phyloP scores from a whole-genome alignment of 2,797 vertebrate genomes.

The Tangara arthus region DNA sequence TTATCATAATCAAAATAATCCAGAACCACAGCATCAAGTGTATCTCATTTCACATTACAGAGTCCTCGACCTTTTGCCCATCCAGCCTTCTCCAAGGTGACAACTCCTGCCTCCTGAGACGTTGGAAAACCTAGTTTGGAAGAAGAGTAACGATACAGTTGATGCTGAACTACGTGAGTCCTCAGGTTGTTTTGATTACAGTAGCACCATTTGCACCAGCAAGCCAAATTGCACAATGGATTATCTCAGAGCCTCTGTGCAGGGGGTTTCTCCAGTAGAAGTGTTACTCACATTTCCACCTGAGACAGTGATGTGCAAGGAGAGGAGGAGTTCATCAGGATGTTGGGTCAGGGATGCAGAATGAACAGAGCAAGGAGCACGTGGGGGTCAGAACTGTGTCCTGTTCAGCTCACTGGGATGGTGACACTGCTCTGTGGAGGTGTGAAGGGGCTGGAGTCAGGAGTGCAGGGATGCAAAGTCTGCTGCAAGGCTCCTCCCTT shows the following conservation, averaged over 20 bases:
- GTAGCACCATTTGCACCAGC: not conserved
- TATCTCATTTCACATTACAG: constrained; percentile 24
- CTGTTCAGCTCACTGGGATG: not conserved
- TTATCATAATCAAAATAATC: not conserved
- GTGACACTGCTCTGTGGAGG: not conserved
- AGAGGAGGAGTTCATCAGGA: not conserved
- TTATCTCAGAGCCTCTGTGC: constrained; percentile 7
- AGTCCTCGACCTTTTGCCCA: constrained; percentile 52
- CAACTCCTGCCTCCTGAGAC: constrained; percentile 62
- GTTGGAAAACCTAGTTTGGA: constrained; percentile 69
- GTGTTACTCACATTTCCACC: constrained; percentile 17
- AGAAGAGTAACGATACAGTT: constrained; percentile 47
- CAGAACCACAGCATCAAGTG: not conserved
- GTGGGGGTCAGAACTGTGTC: not conserved
- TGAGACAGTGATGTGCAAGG: not conserved
- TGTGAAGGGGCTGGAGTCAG: not conserved
- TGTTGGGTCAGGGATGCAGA: not conserved
- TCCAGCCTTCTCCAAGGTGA: constrained; percentile 60
- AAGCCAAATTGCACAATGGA: not conserved
- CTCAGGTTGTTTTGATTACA: constrained; percentile 7
- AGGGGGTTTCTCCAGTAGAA: not conserved
- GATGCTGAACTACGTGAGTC: constrained; percentile 67
- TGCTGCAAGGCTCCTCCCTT: not conserved
- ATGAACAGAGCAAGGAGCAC: not conserved
- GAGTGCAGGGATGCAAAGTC: not conserved